Percentiles rank a stretch among this genome's conserved stretches.
These are phyloP conservation scores for Cyprinus carpio DNA, from an alignment of 2,113 vertebrate genomes.

Conservation along the genomic window DNA sequence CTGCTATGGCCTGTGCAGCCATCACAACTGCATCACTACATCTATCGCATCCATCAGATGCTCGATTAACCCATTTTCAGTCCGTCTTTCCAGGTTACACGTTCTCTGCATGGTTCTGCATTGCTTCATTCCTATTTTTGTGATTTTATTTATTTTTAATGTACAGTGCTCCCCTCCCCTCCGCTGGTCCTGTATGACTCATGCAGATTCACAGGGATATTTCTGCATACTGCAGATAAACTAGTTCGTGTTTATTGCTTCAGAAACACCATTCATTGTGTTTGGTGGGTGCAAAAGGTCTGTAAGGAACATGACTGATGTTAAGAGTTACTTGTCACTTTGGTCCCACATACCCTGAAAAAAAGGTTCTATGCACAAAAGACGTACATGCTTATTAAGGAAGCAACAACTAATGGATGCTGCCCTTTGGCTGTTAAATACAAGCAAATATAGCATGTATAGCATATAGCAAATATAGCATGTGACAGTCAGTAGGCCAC, in stretches of 20 bases:
- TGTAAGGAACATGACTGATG: neutral
- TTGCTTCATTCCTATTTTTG: neutral
- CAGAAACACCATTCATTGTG: neutral
- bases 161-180: slow-evolving; percentile 9
- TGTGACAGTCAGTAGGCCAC: slow-evolving; percentile 7
- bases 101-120: neutral
- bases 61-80: neutral
- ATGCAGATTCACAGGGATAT: slow-evolving; percentile 37
- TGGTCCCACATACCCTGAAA: neutral
- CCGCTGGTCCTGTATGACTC: slow-evolving; percentile 48
- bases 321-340: slow-evolving; percentile 12
- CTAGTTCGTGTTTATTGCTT: neutral
- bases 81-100: neutral
- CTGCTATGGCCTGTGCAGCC: slow-evolving; percentile 12
- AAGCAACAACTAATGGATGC: slow-evolving; percentile 12
- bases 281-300: slow-evolving; percentile 3
- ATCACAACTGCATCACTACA: slow-evolving; percentile 25
- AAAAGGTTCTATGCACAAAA: slow-evolving; percentile 9
- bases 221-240: slow-evolving; percentile 17
- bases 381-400: neutral
- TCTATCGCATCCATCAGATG: neutral
- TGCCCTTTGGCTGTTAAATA: slow-evolving; percentile 4
- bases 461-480: too few species aligned
- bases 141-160: neutral
- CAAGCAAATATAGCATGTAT: neutral